phyloP scores from a whole-genome alignment of 2,113 vertebrate genomes.

The Neolamprologus cancellatus region DNA sequence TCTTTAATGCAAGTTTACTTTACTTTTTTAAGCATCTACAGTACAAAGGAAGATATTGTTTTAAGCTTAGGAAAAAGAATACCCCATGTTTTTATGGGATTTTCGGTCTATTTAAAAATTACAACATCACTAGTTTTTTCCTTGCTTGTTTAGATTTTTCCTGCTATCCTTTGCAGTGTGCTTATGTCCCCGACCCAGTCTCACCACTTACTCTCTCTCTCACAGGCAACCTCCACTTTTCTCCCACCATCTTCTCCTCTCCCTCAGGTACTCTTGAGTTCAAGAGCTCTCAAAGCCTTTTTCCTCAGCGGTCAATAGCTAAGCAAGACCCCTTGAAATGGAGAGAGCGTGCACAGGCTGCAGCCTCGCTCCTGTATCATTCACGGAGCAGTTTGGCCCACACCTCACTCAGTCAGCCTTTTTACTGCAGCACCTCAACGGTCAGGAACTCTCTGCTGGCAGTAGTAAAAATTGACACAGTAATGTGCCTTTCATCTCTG shows the following conservation, averaged over 20 bases:
- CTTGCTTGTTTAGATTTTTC: neutral
- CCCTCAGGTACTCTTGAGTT: conserved; percentile 41
- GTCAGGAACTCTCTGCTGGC: neutral
- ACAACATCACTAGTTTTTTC: neutral
- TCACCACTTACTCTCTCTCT: neutral
- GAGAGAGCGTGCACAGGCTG: neutral
- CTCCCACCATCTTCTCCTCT: neutral
- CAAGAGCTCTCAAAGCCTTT: conserved; percentile 35
- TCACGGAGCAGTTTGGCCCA: conserved; percentile 9
- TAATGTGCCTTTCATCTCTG: neutral
- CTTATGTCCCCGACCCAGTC: neutral
- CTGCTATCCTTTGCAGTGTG: neutral
- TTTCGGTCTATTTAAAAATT: neutral
- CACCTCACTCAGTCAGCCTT: conserved; percentile 7
- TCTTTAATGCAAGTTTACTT: neutral
- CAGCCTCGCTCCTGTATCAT: neutral
- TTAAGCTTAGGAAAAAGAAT: neutral
- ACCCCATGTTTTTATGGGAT: neutral
- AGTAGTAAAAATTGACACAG: neutral
- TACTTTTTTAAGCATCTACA: neutral
- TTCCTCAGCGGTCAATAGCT: conserved; percentile 31
- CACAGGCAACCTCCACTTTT: neutral
- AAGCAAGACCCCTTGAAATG: conserved; percentile 25
- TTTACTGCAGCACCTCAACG: conserved; percentile 1
- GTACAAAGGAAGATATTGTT: neutral